Evolutionary conservation across 1,140 invertebrate genomes (phyloP).

Genomic region (Homalodisca vitripennis): DNA sequence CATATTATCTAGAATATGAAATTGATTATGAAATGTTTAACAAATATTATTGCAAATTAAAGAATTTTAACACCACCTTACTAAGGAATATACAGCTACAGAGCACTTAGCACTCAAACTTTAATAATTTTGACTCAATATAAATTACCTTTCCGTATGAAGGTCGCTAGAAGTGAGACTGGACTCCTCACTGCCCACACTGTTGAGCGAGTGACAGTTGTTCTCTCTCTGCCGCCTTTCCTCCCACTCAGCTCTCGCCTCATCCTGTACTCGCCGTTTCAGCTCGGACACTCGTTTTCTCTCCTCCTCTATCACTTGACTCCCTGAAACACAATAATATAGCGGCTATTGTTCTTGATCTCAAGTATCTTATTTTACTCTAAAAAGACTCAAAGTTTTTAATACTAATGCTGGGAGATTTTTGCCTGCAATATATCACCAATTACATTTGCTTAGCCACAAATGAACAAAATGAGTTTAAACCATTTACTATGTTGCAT

Average conservation of each 20-base stretch:
- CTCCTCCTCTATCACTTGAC: slow-evolving; percentile 89
- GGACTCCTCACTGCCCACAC: slow-evolving; percentile 64
- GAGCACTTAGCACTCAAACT: not conserved
- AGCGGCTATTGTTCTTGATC: no score
- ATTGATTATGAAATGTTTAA: not conserved
- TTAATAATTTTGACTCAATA: no score
- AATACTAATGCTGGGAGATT: no score
- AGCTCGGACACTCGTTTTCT: slow-evolving; percentile 80
- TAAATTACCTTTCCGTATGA: slow-evolving; percentile 60
- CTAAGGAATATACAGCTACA: not conserved
- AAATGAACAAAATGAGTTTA: no score
- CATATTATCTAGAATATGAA: not conserved
- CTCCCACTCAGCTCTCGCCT: slow-evolving; percentile 84
- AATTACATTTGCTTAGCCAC: no score
- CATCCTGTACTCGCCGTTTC: slow-evolving; percentile 82
- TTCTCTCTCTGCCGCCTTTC: slow-evolving; percentile 57
- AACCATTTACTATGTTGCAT: no score
- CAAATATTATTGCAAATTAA: not conserved
- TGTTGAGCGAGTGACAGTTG: slow-evolving; percentile 69
- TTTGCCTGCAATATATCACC: no score
- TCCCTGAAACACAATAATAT: slow-evolving; percentile 52
- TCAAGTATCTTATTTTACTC: no score
- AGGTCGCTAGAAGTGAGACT: slow-evolving; percentile 62
- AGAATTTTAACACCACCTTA: not conserved
- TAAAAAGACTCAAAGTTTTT: no score